Base-by-base conservation (phyloP, 1,140 invertebrate genomes). In the Palaemon carinicauda region DNA sequence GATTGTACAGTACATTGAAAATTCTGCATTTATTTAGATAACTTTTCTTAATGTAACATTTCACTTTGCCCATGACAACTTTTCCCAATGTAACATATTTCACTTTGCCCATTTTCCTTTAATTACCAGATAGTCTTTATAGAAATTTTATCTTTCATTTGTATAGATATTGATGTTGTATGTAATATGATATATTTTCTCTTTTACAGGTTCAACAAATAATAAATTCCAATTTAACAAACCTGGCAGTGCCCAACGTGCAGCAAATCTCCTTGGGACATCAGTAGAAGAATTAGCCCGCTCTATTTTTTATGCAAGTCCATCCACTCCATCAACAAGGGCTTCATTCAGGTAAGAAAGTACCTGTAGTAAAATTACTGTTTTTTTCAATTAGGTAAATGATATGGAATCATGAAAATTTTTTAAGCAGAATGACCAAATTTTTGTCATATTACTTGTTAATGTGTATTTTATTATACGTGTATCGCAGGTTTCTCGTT, bases 251-350 rank as follows among this genome's bases (percentile, higher is more conserved):
- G 97, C 96, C 0, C 94, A 97, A 90, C 94, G 94, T 88, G 97
- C 97, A 10, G 96, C 96, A 0, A 93, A 93, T 54, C 91, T 98
- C 9, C 92, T 99, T 33, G 97, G 97, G 2, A 95, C 95, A 0
- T 94, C 94, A 1, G 93, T 95, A 0, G 97, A 98, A 89, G 96
- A 98, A 90, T 92, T 98, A 15, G 93, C 94, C 2, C 92, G 95
- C 71, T 93, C 94, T 65, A 93, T 96, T 27, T 97, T 97, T 91
- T 89, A 86, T 54, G 54, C 88, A 51, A 80, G 78, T 9, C 88
- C 87, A 31, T 78, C 90, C 52, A 89, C 89, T 12, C 87, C 90
- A 53, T 90, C 89, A 27, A 88, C 90, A 12, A 89, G 88, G 80
- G 88, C 88, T 21, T 89, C 90, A 41, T 90, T 89, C 71, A 89